Base-by-base conservation (phyloP, 1,140 invertebrate species). In the Cotesia typhae region DNA sequence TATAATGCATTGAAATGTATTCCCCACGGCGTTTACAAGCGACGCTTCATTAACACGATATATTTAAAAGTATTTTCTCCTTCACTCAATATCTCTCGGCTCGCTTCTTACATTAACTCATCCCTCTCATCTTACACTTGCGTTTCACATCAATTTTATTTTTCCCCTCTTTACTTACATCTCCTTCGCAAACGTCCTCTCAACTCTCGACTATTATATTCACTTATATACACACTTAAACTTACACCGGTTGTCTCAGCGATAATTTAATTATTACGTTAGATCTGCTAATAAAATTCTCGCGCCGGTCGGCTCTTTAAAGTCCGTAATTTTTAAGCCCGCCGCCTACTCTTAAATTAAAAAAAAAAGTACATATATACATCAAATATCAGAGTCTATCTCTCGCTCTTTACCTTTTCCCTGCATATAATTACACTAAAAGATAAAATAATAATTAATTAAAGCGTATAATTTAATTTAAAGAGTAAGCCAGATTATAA, bases 191-290 rank as follows among this genome's bases (percentile, higher is more conserved):
- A 52, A 68, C 36, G 20, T 36, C n/a, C 7, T 35, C 38, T 53
- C 35, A 37, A 36, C 66, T 35, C 41, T 28, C 28, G 28, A 3
- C 28, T 28, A 28, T 28, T 28, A 28, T 28, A 35, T 68, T 37
- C 17, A 47, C 41, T 47, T 10, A 47, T 9, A 41, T 10, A 47
- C 41, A 9, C 41, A 2, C 6, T 10, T 10, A 1, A 47, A 10
- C 10, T 9, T 6, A 47, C 41, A 10, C 28, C 64, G 14, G 36
- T 36, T 47, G 57, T 55, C 67, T n/a, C 76, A 67, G 72, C 79
- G 82, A 81, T 83, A 83, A 81, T 83, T 82, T 83, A 82, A 83
- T 83, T 83, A 82, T 82, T 82, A 82, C 81, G 79, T 82, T 82
- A 83, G 78, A 83, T 83, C 82, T 82, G 81, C 80, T 83, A 83